Base-by-base conservation (phyloP, 2,797 vertebrate genomes). In the Microctenopoma stevenorrisi region DNA sequence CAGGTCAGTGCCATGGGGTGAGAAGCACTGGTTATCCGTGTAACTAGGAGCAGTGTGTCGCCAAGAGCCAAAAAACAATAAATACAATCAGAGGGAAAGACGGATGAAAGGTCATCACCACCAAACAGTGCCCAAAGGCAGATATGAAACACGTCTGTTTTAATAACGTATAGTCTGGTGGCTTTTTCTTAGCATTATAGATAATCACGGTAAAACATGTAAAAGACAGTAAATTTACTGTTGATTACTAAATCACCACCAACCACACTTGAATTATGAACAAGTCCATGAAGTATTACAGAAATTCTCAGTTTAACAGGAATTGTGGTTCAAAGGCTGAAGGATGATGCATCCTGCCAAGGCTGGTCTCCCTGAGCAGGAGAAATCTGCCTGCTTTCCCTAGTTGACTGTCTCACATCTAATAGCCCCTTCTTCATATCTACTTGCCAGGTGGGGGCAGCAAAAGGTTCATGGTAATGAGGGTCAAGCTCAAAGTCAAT, bases 401-500 rank as follows among this genome's bases (percentile, higher is more conserved):
- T 62, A 55, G 47, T 65, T 62, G 64, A 76, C 67, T 67, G 49
- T 64, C 69, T 77, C 14, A 68, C 71, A 74, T 76, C 62, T 71
- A 83, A 77, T 50, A 50, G 44, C 40, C 79, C 38, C 64, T 70
- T 74, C 68, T 68, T 81, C 70, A 70, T 74, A 66, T 83, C 72
- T 79, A 72, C 74, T 84, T 87, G 82, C 74, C 73, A 87, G 76
- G 74, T 85, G 79, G 81, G 64, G 78, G 74, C 68, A 80, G 86
- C 81, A 89, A 91, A 91, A 89, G 79, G 86, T 85, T 84, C 76
- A 77, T 61, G 71, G 67, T 91, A 90, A 89, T 90, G 82, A 93
- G 87, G 90, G 92, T 93, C 85, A 90, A 78, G 74, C 78, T 92
- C 83, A 92, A 93, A 91, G 87, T 93, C 89, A 90, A 79, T 75